Evolutionary conservation across 2,888 invertebrate species (phyloP).

Genomic region (Monoplex corrugatus): DNA sequence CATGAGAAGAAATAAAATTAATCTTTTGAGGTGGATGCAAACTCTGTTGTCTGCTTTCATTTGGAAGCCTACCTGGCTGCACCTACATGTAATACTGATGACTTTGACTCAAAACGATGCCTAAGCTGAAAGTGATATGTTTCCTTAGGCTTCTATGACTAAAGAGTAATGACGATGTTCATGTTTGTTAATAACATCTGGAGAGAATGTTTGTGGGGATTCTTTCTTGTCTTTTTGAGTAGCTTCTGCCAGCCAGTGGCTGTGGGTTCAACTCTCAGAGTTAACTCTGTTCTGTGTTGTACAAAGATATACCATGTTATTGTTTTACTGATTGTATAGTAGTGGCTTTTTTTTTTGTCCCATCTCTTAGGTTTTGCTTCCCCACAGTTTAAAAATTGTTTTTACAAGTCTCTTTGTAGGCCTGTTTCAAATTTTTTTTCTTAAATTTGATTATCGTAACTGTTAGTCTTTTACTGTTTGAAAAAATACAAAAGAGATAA

Average conservation of each 20-base stretch:
- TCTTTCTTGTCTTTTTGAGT: not conserved
- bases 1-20: not conserved
- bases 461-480: constrained; percentile 19
- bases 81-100: constrained; percentile 9
- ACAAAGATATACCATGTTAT: constrained; percentile 34
- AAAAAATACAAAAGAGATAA: not conserved
- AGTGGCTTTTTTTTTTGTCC: constrained; percentile 12
- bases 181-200: not conserved
- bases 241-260: not conserved
- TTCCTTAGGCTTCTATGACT: constrained; percentile 13
- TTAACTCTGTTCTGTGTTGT: constrained; percentile 4
- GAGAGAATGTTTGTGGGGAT: constrained; percentile 17
- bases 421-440: not conserved
- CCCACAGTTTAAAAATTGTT: not conserved
- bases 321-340: not conserved
- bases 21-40: constrained; percentile 21
- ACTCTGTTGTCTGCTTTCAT: not conserved
- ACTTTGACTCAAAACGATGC: constrained; percentile 5
- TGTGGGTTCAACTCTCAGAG: not conserved
- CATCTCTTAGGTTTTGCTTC: not conserved
- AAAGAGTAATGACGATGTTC: not conserved
- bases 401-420: constrained; percentile 1
- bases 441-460: not conserved
- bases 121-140: not conserved
- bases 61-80: constrained; percentile 26